Evolutionary conservation across 2,113 vertebrate species (phyloP), one percentile per base, ranked within the genome.

Genomic region (Guaruba guarouba): DNA sequence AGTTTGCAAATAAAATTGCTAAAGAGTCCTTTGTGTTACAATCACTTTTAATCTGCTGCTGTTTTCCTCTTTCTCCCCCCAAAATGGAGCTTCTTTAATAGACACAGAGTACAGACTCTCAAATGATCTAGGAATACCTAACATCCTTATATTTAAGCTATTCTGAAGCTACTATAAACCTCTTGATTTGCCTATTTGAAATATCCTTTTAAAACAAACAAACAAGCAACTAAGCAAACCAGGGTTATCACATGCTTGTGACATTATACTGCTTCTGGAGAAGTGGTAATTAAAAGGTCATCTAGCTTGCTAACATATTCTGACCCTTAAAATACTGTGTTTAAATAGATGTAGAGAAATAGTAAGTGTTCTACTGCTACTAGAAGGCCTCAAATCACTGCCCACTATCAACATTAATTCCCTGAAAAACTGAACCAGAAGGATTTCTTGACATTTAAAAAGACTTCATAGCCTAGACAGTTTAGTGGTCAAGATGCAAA

Each of bases 51-150:
- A 17, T 33, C 10, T 33, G 11, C 3, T 66, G 0, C 1, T 17
- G 61, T n/a, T 43, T 57, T 55, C 33, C 1, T 48, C 63, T 67
- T 9, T 6, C 13, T 14, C 5, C 20, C 5, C 12, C 1, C 0
- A 43, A 77, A 75, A 48, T n/a, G 2, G 2, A 59, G 5, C 7
- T 41, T 41, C 17, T 74, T 43, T 48, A 61, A 71, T 8, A 35
- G 48, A 85, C 80, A 7, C 4, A 6, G 13, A 52, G 4, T 23
- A 27, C 7, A 44, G 29, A 43, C 11, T 73, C 39, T 49, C 11
- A 46, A 67, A 67, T 57, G 1, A 48, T 55, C 66, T 48, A 73
- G 3, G 8, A 90, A 79, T 35, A 61, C 1, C 12, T 13, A 15
- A 35, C 28, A 71, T 29, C 1, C 4, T 67, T n/a, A 35, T 43